These are phyloP conservation scores for Apotomis turbidana DNA, from an alignment of 2,888 invertebrate genomes.

Conservation along the genomic window DNA sequence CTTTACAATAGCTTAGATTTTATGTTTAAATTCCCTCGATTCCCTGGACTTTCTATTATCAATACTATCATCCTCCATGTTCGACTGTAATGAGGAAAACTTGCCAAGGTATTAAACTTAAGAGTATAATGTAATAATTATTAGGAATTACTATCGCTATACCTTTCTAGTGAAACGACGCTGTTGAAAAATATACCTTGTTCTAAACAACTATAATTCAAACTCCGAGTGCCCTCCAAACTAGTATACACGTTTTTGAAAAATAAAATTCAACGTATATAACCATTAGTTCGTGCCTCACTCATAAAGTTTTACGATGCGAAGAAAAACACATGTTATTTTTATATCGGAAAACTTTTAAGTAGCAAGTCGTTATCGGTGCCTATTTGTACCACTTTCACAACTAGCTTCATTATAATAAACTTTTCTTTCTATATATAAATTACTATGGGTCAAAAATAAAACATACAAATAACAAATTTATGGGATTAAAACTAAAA, in stretches of 20 bases:
- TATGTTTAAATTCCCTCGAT: neutral
- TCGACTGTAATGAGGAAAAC: constrained; percentile 21
- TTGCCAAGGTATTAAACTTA: constrained; percentile 34
- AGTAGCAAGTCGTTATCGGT: constrained; percentile 14
- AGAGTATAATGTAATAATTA: neutral
- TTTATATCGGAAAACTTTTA: constrained; percentile 29
- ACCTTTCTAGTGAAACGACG: neutral
- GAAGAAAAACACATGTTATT: constrained; percentile 18
- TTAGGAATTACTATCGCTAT: neutral
- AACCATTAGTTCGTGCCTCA: constrained; percentile 6
- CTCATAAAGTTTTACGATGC: constrained; percentile 21
- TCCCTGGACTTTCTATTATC: constrained; percentile 13
- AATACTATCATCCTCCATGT: constrained; percentile 1
- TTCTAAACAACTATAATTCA: neutral
- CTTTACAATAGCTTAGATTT: neutral
- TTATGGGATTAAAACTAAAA: too few species aligned
- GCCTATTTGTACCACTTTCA: constrained; percentile 4
- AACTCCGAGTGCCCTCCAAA: neutral
- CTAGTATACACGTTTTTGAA: neutral
- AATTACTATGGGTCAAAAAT: too few species aligned
- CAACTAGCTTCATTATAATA: neutral
- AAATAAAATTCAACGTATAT: neutral
- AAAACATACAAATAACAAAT: too few species aligned
- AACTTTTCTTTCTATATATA: neutral
- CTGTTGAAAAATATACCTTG: neutral